These are phyloP conservation scores for Hirtodrosophila duncani DNA, from an alignment of 2,888 invertebrate genomes.

Conservation along the genomic window DNA sequence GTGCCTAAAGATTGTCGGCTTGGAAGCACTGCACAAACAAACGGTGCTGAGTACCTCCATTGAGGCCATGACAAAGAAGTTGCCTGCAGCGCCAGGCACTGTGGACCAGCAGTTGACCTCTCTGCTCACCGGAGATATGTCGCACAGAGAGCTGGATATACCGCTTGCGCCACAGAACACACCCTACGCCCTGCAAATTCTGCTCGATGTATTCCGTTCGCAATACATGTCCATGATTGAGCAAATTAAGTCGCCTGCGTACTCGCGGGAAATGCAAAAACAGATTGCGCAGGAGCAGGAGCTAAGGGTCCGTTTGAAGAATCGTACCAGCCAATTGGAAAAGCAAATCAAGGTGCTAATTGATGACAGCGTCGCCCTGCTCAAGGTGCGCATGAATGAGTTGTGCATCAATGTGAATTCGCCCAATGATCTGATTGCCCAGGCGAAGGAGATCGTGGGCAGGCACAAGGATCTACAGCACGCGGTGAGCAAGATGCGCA, in stretches of 20 bases:
- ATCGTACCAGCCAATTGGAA: slow-evolving; percentile 92
- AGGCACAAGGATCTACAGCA: slow-evolving; percentile 95
- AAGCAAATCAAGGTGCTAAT: slow-evolving; percentile 95
- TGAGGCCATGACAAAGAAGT: slow-evolving; percentile 84
- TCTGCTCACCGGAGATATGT: slow-evolving; percentile 84
- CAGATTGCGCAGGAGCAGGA: slow-evolving; percentile 92
- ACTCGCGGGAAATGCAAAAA: slow-evolving; percentile 84
- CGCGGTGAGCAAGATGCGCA: slow-evolving; percentile 90
- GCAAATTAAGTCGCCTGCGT: slow-evolving; percentile 89
- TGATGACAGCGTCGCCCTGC: slow-evolving; percentile 92
- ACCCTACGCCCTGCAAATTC: slow-evolving; percentile 91
- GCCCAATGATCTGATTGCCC: slow-evolving; percentile 89
- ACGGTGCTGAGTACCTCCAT: slow-evolving; percentile 91
- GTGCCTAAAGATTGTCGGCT: slow-evolving; percentile 87
- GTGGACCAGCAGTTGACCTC: slow-evolving; percentile 93
- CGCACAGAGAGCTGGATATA: slow-evolving; percentile 91
- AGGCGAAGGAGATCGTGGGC: slow-evolving; percentile 94
- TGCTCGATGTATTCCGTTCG: slow-evolving; percentile 90
- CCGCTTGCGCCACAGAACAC: slow-evolving; percentile 87
- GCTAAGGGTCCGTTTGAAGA: slow-evolving; percentile 88
- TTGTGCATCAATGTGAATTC: slow-evolving; percentile 92
- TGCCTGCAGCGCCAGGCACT: slow-evolving; percentile 93
- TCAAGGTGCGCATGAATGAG: slow-evolving; percentile 94
- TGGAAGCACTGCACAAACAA: slow-evolving; percentile 92
- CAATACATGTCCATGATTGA: slow-evolving; percentile 92